A percentile compares a stretch with the other conserved stretches of the same genome.
Conservation (phyloP, 2,113 vertebrate species). For the Centropus bengalensis region DNA sequence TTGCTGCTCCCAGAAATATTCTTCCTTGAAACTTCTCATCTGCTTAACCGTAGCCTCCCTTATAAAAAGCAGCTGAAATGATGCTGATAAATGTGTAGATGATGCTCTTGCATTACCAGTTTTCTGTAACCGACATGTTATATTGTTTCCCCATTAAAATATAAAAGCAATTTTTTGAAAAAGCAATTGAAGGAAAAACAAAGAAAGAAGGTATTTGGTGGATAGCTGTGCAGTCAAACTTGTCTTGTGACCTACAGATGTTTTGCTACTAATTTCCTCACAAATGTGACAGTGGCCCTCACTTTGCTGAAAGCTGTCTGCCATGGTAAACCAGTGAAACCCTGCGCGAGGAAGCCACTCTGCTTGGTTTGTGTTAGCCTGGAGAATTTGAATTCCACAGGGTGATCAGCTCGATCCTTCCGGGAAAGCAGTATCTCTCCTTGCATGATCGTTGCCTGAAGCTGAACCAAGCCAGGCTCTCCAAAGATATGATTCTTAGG, state of each 20-base stretch:
- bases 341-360: background rate
- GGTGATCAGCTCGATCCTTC: background rate
- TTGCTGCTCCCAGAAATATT: background rate
- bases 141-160: background rate
- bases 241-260: background rate
- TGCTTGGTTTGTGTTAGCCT: background rate
- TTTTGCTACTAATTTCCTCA: background rate
- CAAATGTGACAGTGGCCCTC: background rate
- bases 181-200: background rate
- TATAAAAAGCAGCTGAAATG: background rate
- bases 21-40: conserved; percentile 25
- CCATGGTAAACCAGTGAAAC: background rate
- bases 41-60: background rate
- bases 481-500: background rate
- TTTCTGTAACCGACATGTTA: background rate
- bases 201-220: background rate
- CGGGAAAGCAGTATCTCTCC: background rate
- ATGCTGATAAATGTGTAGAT: background rate
- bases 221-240: background rate
- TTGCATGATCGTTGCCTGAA: background rate
- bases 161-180: background rate
- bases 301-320: background rate
- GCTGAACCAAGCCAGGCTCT: background rate
- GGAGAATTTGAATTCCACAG: background rate
- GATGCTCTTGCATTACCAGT: background rate